phyloP scores from a whole-genome alignment of 2,797 vertebrate genomes.

The Steatocranus sp. region DNA sequence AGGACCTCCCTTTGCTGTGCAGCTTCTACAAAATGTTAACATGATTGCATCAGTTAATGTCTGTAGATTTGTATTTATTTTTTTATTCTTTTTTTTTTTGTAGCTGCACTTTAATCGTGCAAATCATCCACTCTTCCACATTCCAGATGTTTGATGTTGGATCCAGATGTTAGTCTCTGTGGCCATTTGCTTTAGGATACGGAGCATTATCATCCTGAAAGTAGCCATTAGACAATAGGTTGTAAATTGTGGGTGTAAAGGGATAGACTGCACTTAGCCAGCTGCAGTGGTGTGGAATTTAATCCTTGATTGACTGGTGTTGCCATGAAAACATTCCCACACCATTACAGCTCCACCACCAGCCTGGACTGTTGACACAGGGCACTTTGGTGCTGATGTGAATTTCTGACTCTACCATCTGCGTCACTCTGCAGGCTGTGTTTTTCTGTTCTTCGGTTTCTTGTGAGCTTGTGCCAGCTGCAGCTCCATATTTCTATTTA shows the following conservation, averaged over 20 bases:
- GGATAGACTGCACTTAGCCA: not conserved
- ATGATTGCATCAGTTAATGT: not conserved
- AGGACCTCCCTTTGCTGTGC: not conserved
- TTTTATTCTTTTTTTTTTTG: rapidly evolving
- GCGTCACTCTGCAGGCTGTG: not conserved
- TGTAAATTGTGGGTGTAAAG: not conserved
- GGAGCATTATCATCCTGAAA: not conserved
- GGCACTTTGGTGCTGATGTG: not conserved
- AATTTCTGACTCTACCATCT: not conserved
- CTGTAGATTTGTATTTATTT: not conserved
- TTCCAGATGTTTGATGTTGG: not conserved
- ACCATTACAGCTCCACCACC: not conserved
- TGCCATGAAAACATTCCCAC: not conserved
- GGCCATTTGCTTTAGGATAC: not conserved
- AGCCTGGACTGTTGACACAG: not conserved
- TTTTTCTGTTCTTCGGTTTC: not conserved
- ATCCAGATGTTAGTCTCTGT: not conserved
- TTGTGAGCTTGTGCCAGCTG: not conserved
- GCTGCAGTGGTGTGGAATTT: not conserved
- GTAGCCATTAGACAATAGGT: not conserved
- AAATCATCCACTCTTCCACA: not conserved
- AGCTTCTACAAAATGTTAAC: not conserved
- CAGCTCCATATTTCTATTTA: not conserved
- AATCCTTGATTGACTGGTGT: not conserved
- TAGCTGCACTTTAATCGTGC: not conserved